Conservation (phyloP, 2,797 vertebrate genomes). For the Danio tinwini region DNA sequence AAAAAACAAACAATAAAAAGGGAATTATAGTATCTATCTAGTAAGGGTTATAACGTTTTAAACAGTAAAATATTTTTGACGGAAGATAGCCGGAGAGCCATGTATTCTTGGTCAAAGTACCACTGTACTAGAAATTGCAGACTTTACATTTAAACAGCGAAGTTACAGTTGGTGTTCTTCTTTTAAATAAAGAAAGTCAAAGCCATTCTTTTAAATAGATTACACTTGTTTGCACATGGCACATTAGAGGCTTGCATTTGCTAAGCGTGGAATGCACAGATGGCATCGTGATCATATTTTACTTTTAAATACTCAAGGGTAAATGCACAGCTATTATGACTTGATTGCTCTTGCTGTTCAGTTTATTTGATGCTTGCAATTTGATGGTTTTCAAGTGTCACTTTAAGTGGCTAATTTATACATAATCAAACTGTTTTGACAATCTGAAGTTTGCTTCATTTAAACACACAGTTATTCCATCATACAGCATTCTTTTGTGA, state of each 20-base stretch:
- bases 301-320: slow-evolving; percentile 14
- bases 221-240: slow-evolving; percentile 20
- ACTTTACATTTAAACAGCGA: neutral
- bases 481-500: neutral
- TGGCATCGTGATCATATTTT: slow-evolving; percentile 32
- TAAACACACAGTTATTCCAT: neutral
- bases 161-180: neutral
- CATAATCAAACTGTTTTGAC: neutral
- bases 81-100: too few relatives aligned
- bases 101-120: too few relatives aligned
- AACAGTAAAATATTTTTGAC: too few relatives aligned
- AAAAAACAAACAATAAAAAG: too few relatives aligned
- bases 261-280: slow-evolving; percentile 42
- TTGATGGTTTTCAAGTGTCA: slow-evolving; percentile 23
- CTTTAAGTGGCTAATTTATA: neutral
- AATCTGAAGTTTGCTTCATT: neutral
- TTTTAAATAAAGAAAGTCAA: slow-evolving; percentile 32
- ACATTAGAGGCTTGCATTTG: slow-evolving; percentile 25
- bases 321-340: slow-evolving; percentile 10
- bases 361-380: slow-evolving; percentile 7
- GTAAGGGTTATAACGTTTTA: too few relatives aligned
- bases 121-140: neutral
- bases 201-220: slow-evolving; percentile 24
- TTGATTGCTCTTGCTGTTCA: slow-evolving; percentile 7
- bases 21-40: too few relatives aligned